A percentile compares a stretch with the other conserved stretches of the same genome.
Conservation (phyloP, 1,140 invertebrate genomes). For the Diuraphis noxia region DNA sequence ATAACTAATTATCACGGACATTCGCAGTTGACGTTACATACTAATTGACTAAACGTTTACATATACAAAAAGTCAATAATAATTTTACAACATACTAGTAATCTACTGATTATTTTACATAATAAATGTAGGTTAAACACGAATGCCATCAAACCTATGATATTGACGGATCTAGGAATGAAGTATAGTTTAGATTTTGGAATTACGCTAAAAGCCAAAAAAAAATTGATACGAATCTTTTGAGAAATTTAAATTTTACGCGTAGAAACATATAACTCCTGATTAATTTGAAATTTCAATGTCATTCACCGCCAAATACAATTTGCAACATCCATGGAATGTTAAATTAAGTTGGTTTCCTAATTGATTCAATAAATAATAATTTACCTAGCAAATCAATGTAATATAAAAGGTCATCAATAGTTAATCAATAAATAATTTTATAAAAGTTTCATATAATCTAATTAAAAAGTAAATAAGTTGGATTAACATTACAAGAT, state of each 20-base stretch:
- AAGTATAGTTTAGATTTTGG: neutral
- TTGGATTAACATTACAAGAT: neutral
- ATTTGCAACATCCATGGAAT: too few species aligned
- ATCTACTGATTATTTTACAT: neutral
- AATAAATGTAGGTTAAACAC: neutral
- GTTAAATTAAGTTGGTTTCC: neutral
- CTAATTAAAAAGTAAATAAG: neutral
- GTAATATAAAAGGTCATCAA: neutral
- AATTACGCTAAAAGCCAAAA: neutral
- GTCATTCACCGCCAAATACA: neutral
- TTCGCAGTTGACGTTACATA: neutral
- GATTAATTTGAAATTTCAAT: neutral
- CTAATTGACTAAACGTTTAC: too few species aligned
- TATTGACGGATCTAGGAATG: neutral
- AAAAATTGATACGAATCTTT: neutral
- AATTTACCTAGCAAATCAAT: neutral
- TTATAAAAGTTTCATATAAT: neutral
- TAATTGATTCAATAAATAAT: neutral
- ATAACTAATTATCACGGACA: too few species aligned
- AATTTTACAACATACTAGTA: neutral
- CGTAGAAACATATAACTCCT: neutral
- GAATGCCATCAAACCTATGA: neutral
- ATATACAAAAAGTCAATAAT: neutral
- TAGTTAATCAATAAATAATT: neutral
- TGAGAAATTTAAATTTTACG: neutral